Conservation (phyloP, 2,797 vertebrate genomes). For the Chaenodraco wilsoni region DNA sequence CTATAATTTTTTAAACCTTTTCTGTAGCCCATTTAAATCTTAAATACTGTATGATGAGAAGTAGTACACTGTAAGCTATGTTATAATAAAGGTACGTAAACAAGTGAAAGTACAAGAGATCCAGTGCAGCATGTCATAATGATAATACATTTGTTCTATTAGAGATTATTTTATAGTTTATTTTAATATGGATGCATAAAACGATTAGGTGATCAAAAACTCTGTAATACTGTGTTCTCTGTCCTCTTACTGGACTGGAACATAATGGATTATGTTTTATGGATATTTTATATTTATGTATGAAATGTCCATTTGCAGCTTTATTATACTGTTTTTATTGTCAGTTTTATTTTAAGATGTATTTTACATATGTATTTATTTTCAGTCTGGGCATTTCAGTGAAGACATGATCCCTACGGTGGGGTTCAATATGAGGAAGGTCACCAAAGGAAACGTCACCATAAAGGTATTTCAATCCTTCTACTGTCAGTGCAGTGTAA, state of each 20-base stretch:
- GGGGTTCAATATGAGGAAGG: constrained; percentile 99
- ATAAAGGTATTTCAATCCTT: constrained; percentile 89
- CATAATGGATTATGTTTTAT: neutral
- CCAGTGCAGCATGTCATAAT: neutral
- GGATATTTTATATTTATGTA: neutral
- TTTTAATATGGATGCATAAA: neutral
- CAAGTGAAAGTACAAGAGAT: neutral
- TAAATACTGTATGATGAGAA: constrained; percentile 4
- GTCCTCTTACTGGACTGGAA: neutral
- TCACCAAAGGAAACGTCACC: constrained; percentile 98
- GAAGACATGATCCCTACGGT: constrained; percentile 99
- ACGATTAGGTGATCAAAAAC: neutral
- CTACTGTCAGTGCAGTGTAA: neutral
- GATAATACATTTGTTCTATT: neutral
- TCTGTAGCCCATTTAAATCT: neutral
- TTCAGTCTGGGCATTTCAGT: constrained; percentile 96
- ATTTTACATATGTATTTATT: constrained; percentile 27
- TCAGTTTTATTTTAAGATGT: neutral
- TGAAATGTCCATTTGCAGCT: neutral
- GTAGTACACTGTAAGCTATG: neutral
- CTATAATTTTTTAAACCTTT: neutral
- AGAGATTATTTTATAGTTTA: neutral
- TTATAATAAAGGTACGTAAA: neutral
- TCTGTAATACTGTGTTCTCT: neutral
- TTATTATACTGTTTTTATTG: neutral